Base-by-base conservation (phyloP, 2,888 invertebrate species). In the Calameuta idolon region DNA sequence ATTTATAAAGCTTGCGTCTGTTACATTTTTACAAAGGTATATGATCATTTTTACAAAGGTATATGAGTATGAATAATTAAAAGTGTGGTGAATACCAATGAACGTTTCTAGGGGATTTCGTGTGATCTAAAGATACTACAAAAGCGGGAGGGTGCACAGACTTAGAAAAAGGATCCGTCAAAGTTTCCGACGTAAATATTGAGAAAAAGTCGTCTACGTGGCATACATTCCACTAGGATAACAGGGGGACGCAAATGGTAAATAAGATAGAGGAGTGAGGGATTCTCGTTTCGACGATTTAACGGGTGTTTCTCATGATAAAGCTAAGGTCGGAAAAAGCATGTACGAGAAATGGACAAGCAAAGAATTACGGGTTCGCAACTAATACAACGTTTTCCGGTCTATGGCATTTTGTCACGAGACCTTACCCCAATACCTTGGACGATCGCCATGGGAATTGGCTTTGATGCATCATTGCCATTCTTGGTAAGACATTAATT, bases 391-490 rank as follows among this genome's bases (percentile, higher is more conserved):
- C 35, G 74, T 2, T 74, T 74, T 74, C 35, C 74, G 74, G 74
- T 35, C 76, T 77, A 81, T 76, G 75, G 76, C 75, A 69, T 76
- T 77, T 79, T 74, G 77, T 81, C 79, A 81, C 79, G 79, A 80
- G 31, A 23, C 31, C 34, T 68, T 75, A 33, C 12, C 73, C 37
- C 77, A 68, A 75, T 5, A 55, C 9, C 40, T 55, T 78, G 76
- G 76, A 81, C 78, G 80, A 79, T 78, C 77, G 77, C 68, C 80
- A 73, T 75, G 82, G 79, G 82, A 82, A 80, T 81, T 75, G 76
- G 74, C 76, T 76, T 30, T 74, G 35, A 77, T 55, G 74, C 77
- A 77, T 74, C 75, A 73, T 69, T 75, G 79, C 75, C 68, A 78
- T 77, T 80, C 79, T 79, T 73, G 73, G 40, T 76, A 80, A 76